These are phyloP conservation scores for Fregetta grallaria DNA, from an alignment of 2,113 vertebrate genomes.

Conservation along the genomic window DNA sequence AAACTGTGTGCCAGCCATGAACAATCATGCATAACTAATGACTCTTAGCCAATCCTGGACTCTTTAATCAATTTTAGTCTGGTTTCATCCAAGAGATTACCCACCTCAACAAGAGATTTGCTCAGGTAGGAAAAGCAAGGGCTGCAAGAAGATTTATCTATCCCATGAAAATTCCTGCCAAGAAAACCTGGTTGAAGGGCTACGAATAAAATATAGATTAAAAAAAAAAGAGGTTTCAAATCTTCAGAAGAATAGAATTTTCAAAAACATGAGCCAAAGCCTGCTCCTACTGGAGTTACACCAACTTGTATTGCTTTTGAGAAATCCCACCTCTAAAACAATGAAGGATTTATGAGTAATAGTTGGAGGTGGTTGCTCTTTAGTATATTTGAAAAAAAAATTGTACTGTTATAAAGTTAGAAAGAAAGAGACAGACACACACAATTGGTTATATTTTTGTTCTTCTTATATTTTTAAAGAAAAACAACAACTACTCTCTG, in stretches of 20 bases:
- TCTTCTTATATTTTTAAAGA: not conserved
- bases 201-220: not conserved
- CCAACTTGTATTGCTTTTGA: not conserved
- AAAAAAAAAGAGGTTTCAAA: not conserved
- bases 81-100: not conserved
- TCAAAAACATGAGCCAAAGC: not conserved
- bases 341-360: not conserved
- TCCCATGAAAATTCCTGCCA: not conserved
- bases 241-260: not conserved
- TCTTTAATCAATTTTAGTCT: slow-evolving; percentile 42
- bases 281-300: not conserved
- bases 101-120: not conserved
- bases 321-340: not conserved
- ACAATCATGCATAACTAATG: slow-evolving; percentile 12
- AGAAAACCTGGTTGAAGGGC: not conserved
- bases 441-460: not conserved
- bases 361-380: not conserved
- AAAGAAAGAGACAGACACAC: not conserved
- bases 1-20: not conserved
- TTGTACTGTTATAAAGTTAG: not conserved
- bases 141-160: not conserved
- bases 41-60: not conserved
- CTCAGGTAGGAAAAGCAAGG: not conserved
- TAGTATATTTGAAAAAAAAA: not conserved
- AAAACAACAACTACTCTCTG: not conserved